Evolutionary conservation across 2,797 vertebrate species (phyloP), one percentile per base, ranked within the genome.

Genomic region (Myoxocephalus aenaeus): DNA sequence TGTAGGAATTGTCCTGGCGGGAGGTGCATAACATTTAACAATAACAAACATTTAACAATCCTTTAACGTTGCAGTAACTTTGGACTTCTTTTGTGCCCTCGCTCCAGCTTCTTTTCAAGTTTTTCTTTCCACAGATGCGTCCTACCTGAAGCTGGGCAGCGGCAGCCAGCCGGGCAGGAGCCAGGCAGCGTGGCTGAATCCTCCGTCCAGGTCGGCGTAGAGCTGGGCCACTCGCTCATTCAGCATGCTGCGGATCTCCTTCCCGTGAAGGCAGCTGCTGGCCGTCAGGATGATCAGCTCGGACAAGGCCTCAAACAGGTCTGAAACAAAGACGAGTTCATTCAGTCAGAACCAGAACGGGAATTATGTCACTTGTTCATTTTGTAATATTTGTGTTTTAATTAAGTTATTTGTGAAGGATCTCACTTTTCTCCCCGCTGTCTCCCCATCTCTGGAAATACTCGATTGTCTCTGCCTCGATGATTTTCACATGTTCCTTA

Each of bases 221-320:
- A 99, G 96, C 86, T 97, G 97, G 14, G 98, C 98, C 85, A 99
- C 96, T 29, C 93, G 92, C 90, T 98, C 97, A 0, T 96, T 86
- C 81, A 99, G 91, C 84, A 98, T 87, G 80, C 94, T 91, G 77
- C 98, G 95, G 86, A 99, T 97, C 88, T 99, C 98, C 58, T 95
- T 96, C 64, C 98, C 98, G 0, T 99, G 98, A 15, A 99, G 95
- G 89, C 98, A 99, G 44, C 96, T 96, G 78, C 98, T 99, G 34
- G 98, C 98, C 0, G 98, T 99, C 91, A 99, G 92, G 94, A 99
- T 99, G 71, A 99, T 99, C 27, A 99, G 96, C 93, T 99, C 98
- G 0, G 98, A 97, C 81, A 99, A 81, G 15, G 97, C 96, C 89
- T 98, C 96, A 78, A 99, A 98, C 76, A 99, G 92, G 80, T 99